Evolutionary conservation across 1,140 invertebrate species (phyloP).

Genomic region (Ctenoplectra terminalis): DNA sequence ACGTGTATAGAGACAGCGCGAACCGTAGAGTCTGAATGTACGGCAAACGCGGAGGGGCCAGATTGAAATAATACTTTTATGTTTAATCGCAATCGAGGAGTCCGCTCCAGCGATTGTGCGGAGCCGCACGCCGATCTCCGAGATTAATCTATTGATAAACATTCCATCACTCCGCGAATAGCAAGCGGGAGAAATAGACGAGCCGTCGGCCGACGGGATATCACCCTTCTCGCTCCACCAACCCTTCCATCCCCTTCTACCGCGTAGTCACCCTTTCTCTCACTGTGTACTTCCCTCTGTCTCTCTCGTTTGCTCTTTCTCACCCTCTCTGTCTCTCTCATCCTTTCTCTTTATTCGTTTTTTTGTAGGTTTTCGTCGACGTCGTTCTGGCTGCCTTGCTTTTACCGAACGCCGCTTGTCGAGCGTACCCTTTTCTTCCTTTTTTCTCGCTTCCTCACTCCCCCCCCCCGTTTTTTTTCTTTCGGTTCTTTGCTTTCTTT

Average conservation of each 20-base stretch:
- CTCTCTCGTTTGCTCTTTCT: not conserved
- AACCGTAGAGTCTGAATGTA: conserved; percentile 57
- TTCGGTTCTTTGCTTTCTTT: not conserved
- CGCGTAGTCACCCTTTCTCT: conserved; percentile 6
- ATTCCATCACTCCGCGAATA: conserved; percentile 73
- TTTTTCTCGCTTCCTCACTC: not conserved
- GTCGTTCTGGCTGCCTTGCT: conserved; percentile 63
- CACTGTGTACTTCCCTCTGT: not conserved
- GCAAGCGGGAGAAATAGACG: conserved; percentile 66
- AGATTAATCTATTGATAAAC: conserved; percentile 79
- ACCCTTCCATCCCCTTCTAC: conserved; percentile 1
- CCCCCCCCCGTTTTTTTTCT: not conserved
- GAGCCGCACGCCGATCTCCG: conserved; percentile 69
- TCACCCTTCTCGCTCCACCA: conserved; percentile 49
- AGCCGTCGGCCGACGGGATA: conserved; percentile 65
- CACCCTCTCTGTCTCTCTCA: not conserved
- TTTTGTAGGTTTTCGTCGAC: conserved; percentile 50
- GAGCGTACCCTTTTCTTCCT: conserved; percentile 30
- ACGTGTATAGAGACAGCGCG: not conserved
- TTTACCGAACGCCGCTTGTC: conserved; percentile 58
- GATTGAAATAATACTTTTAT: conserved; percentile 78
- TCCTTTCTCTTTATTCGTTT: conserved; percentile 20
- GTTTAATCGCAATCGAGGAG: conserved; percentile 75
- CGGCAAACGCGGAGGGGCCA: conserved; percentile 58
- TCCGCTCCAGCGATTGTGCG: conserved; percentile 63